These are phyloP conservation scores for Malurus alboscapulatus DNA, from an alignment of 2,113 vertebrate species.

Conservation along the genomic window DNA sequence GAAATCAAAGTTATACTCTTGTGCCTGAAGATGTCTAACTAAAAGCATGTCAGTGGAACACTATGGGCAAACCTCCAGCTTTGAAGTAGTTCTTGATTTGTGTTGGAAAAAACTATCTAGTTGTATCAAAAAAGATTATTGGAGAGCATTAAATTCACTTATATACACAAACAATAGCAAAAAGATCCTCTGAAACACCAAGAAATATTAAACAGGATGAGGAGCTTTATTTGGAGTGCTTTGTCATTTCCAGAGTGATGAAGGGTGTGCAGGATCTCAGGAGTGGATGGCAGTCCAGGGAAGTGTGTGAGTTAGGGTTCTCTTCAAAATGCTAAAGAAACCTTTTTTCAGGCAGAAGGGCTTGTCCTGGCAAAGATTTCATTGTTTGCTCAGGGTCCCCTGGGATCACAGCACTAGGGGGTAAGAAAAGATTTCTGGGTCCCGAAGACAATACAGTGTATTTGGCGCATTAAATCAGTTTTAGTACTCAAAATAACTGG, in stretches of 20 bases:
- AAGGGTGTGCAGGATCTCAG: conserved; percentile 54
- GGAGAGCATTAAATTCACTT: background rate
- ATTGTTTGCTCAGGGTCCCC: conserved; percentile 29
- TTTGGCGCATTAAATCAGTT: fast-evolving
- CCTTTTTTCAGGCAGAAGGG: background rate
- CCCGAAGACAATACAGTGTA: background rate
- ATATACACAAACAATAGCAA: background rate
- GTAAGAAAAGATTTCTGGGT: conserved; percentile 58
- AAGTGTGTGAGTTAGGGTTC: conserved; percentile 47
- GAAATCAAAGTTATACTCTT: background rate
- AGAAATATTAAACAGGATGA: background rate
- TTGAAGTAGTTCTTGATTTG: background rate
- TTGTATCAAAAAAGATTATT: background rate
- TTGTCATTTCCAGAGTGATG: conserved; percentile 40
- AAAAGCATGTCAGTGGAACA: background rate
- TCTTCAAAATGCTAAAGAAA: background rate
- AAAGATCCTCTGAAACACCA: background rate
- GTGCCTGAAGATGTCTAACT: background rate
- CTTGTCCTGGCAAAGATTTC: background rate
- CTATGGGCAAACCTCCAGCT: background rate
- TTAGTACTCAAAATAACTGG: background rate
- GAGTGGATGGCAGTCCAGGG: conserved; percentile 69
- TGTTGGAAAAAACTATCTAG: background rate
- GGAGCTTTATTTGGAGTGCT: background rate
- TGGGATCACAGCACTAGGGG: conserved; percentile 57